phyloP scores from a whole-genome alignment of 2,113 vertebrate species.

The Phoenicopterus ruber region DNA sequence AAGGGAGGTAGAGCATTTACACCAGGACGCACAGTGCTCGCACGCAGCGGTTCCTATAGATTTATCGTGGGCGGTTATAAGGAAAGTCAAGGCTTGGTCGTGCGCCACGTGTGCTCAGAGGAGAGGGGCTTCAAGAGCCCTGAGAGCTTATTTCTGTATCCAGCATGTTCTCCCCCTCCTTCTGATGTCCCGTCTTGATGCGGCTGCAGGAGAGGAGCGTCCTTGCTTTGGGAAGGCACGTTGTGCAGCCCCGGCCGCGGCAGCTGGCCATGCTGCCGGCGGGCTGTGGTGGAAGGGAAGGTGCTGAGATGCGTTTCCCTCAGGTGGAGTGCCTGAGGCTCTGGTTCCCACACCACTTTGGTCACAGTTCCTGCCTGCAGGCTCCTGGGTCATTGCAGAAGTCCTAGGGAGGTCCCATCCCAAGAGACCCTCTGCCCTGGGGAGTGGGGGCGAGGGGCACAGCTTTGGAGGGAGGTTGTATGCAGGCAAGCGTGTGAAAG shows the following conservation, averaged over 20 bases:
- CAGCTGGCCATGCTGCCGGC: background rate
- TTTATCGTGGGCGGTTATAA: fast-evolving
- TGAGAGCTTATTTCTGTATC: background rate
- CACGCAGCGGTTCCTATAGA: fast-evolving
- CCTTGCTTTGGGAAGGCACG: no score
- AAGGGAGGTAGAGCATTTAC: fast-evolving
- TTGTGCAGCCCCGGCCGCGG: fast-evolving
- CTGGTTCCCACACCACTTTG: fast-evolving
- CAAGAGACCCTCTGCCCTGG: background rate
- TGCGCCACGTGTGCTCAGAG: background rate
- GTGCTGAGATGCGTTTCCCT: background rate
- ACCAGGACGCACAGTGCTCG: fast-evolving
- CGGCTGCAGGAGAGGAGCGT: background rate
- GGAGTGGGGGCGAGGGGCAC: background rate
- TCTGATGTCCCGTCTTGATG: background rate
- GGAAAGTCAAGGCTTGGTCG: background rate
- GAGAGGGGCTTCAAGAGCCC: background rate
- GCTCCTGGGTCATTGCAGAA: background rate
- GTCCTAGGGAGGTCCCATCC: background rate
- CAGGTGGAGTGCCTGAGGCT: fast-evolving
- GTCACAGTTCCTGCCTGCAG: background rate
- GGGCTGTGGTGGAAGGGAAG: no score
- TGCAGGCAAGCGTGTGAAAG: background rate
- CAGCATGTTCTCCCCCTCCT: background rate
- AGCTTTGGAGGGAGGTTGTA: background rate